Percentiles rank a stretch among this genome's conserved stretches.
These are phyloP conservation scores for Eurois occulta DNA, from an alignment of 2,888 invertebrate species.

Conservation along the genomic window DNA sequence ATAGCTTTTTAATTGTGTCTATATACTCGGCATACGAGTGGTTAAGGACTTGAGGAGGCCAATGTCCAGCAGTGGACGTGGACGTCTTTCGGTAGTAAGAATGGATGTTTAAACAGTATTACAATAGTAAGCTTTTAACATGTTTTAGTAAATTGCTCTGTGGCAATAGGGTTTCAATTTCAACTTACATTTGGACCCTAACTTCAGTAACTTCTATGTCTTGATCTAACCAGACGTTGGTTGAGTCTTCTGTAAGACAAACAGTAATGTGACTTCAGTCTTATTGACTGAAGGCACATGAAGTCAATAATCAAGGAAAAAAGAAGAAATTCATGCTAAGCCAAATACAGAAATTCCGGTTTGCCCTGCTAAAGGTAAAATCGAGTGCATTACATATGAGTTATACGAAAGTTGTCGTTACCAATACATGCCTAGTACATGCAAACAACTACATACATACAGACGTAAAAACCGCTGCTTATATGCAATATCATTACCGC, in stretches of 20 bases:
- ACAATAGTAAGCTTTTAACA: background rate
- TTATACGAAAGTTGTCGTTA: constrained; percentile 56
- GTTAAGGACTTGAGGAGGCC: too few species aligned
- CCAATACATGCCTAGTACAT: constrained; percentile 39
- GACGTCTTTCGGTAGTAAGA: background rate
- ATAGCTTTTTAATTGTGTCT: too few species aligned
- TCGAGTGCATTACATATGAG: constrained; percentile 34
- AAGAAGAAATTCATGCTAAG: constrained; percentile 2
- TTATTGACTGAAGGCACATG: background rate
- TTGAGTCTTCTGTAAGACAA: background rate
- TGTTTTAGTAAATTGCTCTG: background rate
- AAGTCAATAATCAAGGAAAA: background rate
- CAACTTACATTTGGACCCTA: background rate
- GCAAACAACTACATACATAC: constrained; percentile 12
- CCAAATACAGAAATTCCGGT: constrained; percentile 10
- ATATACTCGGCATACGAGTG: too few species aligned
- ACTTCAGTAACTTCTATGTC: too few species aligned
- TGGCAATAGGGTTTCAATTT: background rate
- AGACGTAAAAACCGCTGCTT: constrained; percentile 25
- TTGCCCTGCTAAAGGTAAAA: constrained; percentile 23
- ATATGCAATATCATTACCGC: constrained; percentile 39
- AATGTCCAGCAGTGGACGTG: background rate
- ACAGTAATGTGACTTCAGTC: background rate
- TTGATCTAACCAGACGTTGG: background rate
- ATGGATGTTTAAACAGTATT: background rate